These are phyloP conservation scores for Sakesphorus luctuosus DNA, from an alignment of 2,113 vertebrate genomes.

Conservation along the genomic window DNA sequence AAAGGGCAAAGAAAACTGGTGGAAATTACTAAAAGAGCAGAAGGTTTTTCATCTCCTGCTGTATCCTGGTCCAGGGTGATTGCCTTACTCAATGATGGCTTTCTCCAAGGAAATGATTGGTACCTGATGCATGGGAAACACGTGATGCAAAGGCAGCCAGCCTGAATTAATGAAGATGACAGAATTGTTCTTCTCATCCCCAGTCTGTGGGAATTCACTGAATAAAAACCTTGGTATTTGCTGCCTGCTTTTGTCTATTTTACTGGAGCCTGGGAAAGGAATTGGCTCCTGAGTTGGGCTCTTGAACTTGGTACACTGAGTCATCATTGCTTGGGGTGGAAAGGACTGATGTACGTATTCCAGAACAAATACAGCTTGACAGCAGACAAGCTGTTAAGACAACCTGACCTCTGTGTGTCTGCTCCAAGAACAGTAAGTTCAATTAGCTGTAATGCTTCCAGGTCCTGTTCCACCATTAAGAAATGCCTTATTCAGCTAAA, in stretches of 20 bases:
- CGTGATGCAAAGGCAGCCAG: not conserved
- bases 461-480: conserved; percentile 17
- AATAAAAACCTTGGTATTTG: not conserved
- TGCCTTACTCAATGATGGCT: not conserved
- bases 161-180: not conserved
- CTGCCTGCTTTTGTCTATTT: not conserved
- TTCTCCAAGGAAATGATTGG: not conserved
- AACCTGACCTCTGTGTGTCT: conserved; percentile 53
- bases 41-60: not conserved
- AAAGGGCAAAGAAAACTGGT: not conserved
- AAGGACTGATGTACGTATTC: conserved; percentile 8
- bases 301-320: not conserved
- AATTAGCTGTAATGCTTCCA: conserved; percentile 42
- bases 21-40: not conserved
- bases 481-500: conserved; percentile 53
- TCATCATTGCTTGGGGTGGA: not conserved
- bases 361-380: conserved; percentile 38
- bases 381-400: conserved; percentile 34
- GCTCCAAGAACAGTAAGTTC: conserved; percentile 18
- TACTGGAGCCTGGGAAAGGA: not conserved
- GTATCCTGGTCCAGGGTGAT: not conserved
- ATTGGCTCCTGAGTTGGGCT: not conserved
- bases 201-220: not conserved
- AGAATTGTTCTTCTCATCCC: not conserved
- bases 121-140: not conserved